Conservation (phyloP, 2,888 invertebrate species). For the Danaus chrysippus region DNA sequence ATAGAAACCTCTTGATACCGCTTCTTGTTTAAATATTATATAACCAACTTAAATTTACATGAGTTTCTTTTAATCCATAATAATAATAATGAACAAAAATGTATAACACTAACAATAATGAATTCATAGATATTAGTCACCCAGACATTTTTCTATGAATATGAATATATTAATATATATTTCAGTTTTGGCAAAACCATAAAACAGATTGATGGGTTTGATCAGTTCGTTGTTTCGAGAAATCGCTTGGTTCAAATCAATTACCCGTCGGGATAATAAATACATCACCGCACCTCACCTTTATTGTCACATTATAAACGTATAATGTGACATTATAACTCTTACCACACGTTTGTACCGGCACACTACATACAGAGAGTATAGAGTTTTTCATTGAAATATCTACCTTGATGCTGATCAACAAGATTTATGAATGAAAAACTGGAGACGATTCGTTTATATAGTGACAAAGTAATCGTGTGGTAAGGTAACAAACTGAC, state of each 20-base stretch:
- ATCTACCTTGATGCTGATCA: too few relatives aligned
- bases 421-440: too few relatives aligned
- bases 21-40: background rate
- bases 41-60: too few relatives aligned
- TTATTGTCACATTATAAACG: constrained; percentile 60
- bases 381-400: too few relatives aligned
- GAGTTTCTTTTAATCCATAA: background rate
- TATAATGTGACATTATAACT: constrained; percentile 64
- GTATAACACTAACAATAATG: background rate
- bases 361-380: too few relatives aligned
- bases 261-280: constrained; percentile 71
- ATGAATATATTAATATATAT: background rate
- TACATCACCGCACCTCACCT: constrained; percentile 63
- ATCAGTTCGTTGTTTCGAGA: constrained; percentile 6
- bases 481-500: too few relatives aligned
- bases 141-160: background rate
- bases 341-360: constrained; percentile 52
- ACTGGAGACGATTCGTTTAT: too few relatives aligned
- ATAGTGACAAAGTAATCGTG: too few relatives aligned
- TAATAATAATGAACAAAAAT: background rate
- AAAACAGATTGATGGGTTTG: background rate
- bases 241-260: constrained; percentile 43
- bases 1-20: constrained; percentile 11
- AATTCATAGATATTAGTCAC: background rate
- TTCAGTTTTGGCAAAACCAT: too few relatives aligned